phyloP scores from a whole-genome alignment of 1,140 invertebrate species.

The Gyrodactylus bullatarudis region DNA sequence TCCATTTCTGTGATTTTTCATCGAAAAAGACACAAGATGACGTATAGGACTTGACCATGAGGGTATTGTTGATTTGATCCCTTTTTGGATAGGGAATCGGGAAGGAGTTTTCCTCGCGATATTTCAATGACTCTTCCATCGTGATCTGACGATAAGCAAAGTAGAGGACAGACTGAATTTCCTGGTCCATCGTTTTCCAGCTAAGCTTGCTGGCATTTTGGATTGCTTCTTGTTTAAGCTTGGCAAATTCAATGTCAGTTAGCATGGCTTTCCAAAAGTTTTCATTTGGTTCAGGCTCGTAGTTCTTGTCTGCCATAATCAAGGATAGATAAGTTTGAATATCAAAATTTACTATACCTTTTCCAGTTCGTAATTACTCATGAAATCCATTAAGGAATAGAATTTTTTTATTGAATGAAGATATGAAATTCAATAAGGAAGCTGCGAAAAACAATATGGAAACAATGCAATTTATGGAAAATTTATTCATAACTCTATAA shows the following conservation, averaged over 20 bases:
- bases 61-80: background rate
- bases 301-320: background rate
- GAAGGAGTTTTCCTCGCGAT: background rate
- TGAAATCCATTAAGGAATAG: no score
- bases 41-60: background rate
- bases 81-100: constrained; percentile 2
- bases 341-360: no score
- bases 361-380: no score
- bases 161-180: background rate
- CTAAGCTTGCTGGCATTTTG: background rate
- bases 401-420: no score
- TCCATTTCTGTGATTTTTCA: background rate
- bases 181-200: background rate
- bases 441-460: no score
- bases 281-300: background rate
- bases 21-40: background rate
- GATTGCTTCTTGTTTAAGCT: background rate
- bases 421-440: no score
- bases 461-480: no score
- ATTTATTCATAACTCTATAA: no score
- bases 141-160: background rate
- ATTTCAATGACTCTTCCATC: background rate
- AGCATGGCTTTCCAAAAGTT: background rate
- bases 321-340: background rate
- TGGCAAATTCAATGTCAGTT: background rate